Evolutionary conservation across 2,113 vertebrate genomes (phyloP), one percentile per base, ranked within the genome.

Genomic region (Myxocyprinus asiaticus): DNA sequence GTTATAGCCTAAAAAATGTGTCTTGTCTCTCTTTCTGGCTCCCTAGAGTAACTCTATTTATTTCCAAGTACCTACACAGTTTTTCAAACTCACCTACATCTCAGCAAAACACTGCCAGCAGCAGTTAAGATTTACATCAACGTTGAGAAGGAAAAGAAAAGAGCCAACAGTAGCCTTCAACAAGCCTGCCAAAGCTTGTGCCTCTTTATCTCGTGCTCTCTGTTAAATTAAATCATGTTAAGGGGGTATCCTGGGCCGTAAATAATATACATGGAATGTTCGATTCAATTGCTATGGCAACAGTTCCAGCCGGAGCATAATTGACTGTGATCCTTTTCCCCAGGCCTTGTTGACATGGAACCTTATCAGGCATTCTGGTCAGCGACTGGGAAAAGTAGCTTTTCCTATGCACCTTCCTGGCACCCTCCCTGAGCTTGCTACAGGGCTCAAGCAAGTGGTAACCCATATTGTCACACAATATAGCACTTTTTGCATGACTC

Each of bases 361-460:
- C 90, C 92, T 94, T 92, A 95, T 95, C 95, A 88, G 48, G 90
- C 89, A 96, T 95, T 95, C 95, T 92, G 92, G 90, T 94, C 95
- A 95, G 93, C 87, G 89, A 91, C 92, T 88, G 92, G 87, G 89
- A 85, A 92, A 91, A 94, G 94, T 80, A 89, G 92, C 91, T 94
- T 93, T 85, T 33, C 89, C 91, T 86, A 83, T 87, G 87, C 91
- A 94, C 90, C 89, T 92, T 87, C 90, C 92, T 91, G 55, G 15
- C n/a, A 93, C 87, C 88, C 90, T 86, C 77, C 88, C 84, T 91
- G 92, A 90, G 89, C 88, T 87, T 84, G 78, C 87, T 88, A 89
- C 86, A 86, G 86, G 91, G 91, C 91, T 90, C 75, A 78, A 90
- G 83, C 55, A 82, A 85, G 84, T 76, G 81, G 77, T 70, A 83